These are phyloP conservation scores for Protophormia terraenovae DNA, from an alignment of 2,888 invertebrate genomes.

Conservation along the genomic window DNA sequence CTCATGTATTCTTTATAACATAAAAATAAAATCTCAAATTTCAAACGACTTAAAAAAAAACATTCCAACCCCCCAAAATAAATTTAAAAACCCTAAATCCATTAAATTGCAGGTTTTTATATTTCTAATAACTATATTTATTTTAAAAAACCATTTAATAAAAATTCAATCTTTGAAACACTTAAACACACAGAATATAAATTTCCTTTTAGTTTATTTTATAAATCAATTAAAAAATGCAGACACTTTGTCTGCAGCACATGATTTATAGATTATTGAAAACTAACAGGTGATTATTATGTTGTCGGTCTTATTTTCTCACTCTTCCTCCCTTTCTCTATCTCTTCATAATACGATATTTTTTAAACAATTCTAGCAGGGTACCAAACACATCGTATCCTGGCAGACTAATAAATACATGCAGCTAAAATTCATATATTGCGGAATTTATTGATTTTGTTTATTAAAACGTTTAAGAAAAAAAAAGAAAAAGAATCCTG, in stretches of 20 bases:
- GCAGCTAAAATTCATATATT: not conserved
- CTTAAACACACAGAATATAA: not conserved
- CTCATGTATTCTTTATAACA: no score
- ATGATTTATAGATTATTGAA: constrained; percentile 59
- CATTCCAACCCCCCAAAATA: not conserved
- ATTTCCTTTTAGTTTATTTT: constrained; percentile 36
- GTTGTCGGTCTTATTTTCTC: not conserved
- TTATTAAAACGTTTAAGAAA: constrained; percentile 29
- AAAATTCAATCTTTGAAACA: not conserved
- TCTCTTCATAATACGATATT: no score
- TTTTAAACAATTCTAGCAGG: no score
- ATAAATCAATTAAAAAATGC: constrained; percentile 54
- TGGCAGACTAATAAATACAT: constrained; percentile 1
- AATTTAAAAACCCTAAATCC: no score
- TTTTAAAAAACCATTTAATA: constrained; percentile 14
- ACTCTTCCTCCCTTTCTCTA: no score
- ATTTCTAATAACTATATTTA: constrained; percentile 29
- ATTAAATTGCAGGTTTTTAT: not conserved
- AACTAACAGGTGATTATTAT: constrained; percentile 63
- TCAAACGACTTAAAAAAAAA: not conserved
- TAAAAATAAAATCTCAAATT: not conserved
- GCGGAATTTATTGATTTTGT: constrained; percentile 39
- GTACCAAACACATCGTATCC: not conserved
- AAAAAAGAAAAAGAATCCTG: not conserved
- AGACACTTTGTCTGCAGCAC: constrained; percentile 59